Evolutionary conservation across 2,113 vertebrate genomes (phyloP).

Genomic region (Menura novaehollandiae): DNA sequence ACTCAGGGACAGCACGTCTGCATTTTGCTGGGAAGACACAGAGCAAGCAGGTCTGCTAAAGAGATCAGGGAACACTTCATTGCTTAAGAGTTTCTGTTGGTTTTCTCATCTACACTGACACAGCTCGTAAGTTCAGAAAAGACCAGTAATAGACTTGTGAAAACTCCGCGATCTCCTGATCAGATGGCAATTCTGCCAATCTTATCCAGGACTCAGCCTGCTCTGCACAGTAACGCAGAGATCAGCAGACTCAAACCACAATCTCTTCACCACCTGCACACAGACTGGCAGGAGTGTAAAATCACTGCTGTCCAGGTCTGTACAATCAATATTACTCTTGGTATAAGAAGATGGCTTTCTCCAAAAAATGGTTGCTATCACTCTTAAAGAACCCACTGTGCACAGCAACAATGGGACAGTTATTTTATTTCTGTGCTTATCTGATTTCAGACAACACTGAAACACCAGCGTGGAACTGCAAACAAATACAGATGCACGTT

Average conservation of each 20-base stretch:
- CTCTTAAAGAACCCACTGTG: neutral
- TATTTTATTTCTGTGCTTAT: neutral
- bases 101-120: neutral
- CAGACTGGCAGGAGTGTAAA: neutral
- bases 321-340: neutral
- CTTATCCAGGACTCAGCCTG: neutral
- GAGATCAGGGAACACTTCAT: neutral
- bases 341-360: neutral
- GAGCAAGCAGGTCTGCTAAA: neutral
- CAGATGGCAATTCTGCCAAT: neutral
- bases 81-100: neutral
- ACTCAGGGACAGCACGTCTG: accelerated
- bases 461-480: neutral
- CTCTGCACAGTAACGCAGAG: neutral
- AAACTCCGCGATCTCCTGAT: neutral
- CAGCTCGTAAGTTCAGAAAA: accelerated
- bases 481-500: neutral
- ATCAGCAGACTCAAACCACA: neutral
- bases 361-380: neutral
- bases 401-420: neutral
- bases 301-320: neutral
- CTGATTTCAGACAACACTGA: neutral
- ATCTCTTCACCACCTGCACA: neutral
- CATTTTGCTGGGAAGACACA: neutral
- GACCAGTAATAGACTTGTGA: neutral